These are phyloP conservation scores for Drosophila ironensis DNA, from an alignment of 1,140 invertebrate species.

Conservation along the genomic window DNA sequence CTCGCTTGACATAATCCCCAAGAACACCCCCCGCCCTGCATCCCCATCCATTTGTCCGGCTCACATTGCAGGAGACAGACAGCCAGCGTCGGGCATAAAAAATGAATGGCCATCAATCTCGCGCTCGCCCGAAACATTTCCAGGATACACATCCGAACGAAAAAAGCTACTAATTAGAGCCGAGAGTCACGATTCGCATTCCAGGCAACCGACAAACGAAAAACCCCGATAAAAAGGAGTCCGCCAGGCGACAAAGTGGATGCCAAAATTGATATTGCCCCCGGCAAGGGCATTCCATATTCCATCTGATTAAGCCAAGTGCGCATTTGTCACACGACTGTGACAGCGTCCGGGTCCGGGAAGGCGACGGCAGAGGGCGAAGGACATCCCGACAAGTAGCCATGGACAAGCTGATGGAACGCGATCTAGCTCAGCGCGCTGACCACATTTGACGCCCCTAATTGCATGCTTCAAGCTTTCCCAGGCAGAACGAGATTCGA, in stretches of 20 bases:
- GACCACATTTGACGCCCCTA: conserved; percentile 37
- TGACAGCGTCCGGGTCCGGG: conserved; percentile 33
- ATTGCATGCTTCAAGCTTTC: conserved; percentile 8
- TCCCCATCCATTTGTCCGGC: conserved; percentile 45
- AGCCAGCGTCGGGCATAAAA: conserved; percentile 47
- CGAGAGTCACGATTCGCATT: conserved; percentile 27
- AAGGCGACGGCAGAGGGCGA: background rate
- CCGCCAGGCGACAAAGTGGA: background rate
- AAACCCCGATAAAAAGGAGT: background rate
- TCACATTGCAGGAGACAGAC: conserved; percentile 46
- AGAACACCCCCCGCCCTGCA: background rate
- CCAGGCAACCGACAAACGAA: conserved; percentile 8
- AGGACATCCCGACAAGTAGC: conserved; percentile 37
- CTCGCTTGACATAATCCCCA: conserved; percentile 6
- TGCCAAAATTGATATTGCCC: conserved; percentile 11
- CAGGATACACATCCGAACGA: conserved; percentile 6
- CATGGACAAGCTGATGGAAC: conserved; percentile 31
- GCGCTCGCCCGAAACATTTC: conserved; percentile 44
- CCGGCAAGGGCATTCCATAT: conserved; percentile 24
- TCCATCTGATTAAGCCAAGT: conserved; percentile 48
- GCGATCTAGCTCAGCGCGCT: conserved; percentile 2
- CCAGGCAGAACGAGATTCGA: background rate
- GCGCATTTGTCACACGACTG: conserved; percentile 57
- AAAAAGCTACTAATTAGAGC: conserved; percentile 70
- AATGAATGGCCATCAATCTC: conserved; percentile 70